phyloP scores from a whole-genome alignment of 1,140 invertebrate species.

The Coenobita brevimanus region DNA sequence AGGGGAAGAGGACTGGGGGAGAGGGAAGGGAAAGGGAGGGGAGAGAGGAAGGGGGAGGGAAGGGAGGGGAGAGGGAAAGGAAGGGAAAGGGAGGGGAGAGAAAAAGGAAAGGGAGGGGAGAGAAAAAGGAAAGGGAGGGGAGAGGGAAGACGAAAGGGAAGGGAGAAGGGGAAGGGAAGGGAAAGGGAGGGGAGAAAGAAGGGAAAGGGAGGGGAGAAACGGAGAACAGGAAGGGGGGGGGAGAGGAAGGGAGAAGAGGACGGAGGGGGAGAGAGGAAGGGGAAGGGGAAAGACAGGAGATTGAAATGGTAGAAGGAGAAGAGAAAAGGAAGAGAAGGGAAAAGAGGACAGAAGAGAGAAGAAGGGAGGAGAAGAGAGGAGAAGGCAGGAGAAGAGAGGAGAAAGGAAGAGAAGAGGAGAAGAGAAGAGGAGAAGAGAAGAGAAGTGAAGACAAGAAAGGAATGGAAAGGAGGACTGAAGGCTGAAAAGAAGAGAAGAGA shows the following conservation, averaged over 20 bases:
- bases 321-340: too few species aligned
- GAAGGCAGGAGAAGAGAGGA: too few species aligned
- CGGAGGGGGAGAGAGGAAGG: background rate
- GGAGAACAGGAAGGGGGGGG: background rate
- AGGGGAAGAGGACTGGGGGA: background rate
- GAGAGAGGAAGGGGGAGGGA: too few species aligned
- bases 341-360: too few species aligned
- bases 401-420: too few species aligned
- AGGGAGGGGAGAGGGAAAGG: too few species aligned
- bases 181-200: background rate
- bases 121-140: background rate
- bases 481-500: too few species aligned
- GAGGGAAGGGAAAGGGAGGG: background rate
- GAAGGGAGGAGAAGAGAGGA: too few species aligned
- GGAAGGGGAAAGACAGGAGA: background rate
- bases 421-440: too few species aligned
- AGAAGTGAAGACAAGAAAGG: too few species aligned
- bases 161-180: background rate
- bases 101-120: background rate
- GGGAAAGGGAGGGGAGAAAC: background rate
- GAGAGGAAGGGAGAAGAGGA: background rate
- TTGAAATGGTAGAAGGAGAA: background rate
- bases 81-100: too few species aligned
- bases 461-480: too few species aligned
- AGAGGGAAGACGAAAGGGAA: background rate